Evolutionary conservation across 2,888 invertebrate genomes (phyloP).

Genomic region (Orthonychiurus folsomi): DNA sequence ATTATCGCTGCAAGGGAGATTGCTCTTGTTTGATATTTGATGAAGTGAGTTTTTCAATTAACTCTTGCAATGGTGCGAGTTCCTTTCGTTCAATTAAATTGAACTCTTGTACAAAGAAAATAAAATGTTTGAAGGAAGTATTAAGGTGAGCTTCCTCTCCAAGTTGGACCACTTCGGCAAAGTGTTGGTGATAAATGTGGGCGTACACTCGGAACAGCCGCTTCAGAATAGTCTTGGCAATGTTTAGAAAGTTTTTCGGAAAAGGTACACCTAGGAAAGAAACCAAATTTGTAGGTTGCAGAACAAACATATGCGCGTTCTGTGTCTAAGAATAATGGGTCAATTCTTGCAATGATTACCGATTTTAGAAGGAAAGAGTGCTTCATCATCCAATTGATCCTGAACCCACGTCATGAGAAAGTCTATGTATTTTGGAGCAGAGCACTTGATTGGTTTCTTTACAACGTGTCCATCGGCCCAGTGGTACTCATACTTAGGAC

Average conservation of each 20-base stretch:
- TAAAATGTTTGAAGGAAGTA: conserved; percentile 99
- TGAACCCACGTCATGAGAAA: conserved; percentile 56
- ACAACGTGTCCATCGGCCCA: conserved; percentile 99
- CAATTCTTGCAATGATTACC: conserved; percentile 47
- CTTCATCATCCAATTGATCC: conserved; percentile 97
- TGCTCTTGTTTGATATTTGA: background rate
- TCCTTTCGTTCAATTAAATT: conserved; percentile 92
- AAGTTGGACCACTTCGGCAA: conserved; percentile 91
- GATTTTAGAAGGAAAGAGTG: conserved; percentile 95
- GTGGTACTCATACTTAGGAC: conserved; percentile 98
- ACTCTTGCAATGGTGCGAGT: conserved; percentile 90
- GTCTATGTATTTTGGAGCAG: conserved; percentile 97
- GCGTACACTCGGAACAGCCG: conserved; percentile 97
- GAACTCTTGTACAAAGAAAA: conserved; percentile 97
- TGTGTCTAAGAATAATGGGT: background rate
- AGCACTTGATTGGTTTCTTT: conserved; percentile 92
- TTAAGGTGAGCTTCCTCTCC: conserved; percentile 98
- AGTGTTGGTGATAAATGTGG: conserved; percentile 99
- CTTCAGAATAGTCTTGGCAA: conserved; percentile 96
- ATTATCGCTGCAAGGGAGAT: background rate
- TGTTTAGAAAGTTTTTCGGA: conserved; percentile 91
- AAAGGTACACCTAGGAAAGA: conserved; percentile 75
- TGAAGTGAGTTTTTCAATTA: conserved; percentile 82
- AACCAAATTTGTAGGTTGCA: no score
- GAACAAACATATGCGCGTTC: no score